Percentiles rank a stretch among this genome's conserved stretches.
phyloP scores from a whole-genome alignment of 2,888 invertebrate species.

The Timema cristinae region DNA sequence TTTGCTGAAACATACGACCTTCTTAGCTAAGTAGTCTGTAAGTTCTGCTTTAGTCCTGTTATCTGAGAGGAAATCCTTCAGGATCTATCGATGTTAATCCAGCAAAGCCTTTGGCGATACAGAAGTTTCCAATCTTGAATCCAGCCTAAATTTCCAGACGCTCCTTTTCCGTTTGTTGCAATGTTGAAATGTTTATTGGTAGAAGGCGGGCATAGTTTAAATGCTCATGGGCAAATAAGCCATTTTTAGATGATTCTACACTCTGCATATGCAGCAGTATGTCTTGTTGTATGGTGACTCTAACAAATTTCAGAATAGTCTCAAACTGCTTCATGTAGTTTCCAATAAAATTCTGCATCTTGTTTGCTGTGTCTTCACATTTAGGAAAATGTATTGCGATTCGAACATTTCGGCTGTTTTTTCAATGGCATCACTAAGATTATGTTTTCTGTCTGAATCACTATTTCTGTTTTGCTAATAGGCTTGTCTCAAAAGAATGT shows the following conservation, averaged over 20 bases:
- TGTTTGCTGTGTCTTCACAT: neutral
- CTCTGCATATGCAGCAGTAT: too few relatives aligned
- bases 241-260: too few relatives aligned
- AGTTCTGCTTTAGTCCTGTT: neutral
- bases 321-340: constrained; percentile 9
- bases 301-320: neutral
- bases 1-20: neutral
- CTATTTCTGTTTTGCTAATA: neutral
- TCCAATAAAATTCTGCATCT: neutral
- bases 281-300: neutral
- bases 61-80: too few relatives aligned
- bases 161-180: too few relatives aligned
- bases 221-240: too few relatives aligned
- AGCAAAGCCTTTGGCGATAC: too few relatives aligned
- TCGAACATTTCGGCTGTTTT: neutral
- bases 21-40: neutral
- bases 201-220: too few relatives aligned
- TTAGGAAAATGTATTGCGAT: neutral
- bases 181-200: too few relatives aligned
- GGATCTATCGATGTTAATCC: too few relatives aligned
- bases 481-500: neutral
- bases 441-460: neutral
- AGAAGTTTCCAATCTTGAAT: too few relatives aligned
- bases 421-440: neutral
- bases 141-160: too few relatives aligned